Evolutionary conservation across 2,888 invertebrate genomes (phyloP).

Genomic region (Thecophora atra): DNA sequence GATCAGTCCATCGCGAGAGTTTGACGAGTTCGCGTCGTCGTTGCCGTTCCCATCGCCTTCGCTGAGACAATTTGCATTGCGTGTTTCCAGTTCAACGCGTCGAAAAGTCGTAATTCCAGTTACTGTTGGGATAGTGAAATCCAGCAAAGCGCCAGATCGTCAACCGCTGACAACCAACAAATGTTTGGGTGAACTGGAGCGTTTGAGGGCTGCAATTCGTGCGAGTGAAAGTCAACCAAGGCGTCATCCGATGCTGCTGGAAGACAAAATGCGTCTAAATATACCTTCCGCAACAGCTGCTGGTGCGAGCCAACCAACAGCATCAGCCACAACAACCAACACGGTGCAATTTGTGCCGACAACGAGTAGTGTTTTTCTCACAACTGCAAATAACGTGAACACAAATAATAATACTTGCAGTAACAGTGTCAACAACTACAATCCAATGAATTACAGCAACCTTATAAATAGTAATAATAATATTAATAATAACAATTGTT

Average conservation of each 20-base stretch:
- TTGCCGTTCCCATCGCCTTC: constrained; percentile 38
- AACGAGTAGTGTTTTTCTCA: constrained; percentile 58
- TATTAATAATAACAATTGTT: constrained; percentile 23
- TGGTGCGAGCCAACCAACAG: constrained; percentile 44
- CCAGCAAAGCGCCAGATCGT: background rate
- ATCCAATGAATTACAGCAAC: background rate
- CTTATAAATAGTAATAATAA: constrained; percentile 15
- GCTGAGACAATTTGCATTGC: constrained; percentile 23
- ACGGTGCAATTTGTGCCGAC: constrained; percentile 42
- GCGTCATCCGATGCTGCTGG: background rate
- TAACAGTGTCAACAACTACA: constrained; percentile 30
- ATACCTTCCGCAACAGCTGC: constrained; percentile 56
- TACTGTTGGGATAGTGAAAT: constrained; percentile 38
- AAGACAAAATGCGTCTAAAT: constrained; percentile 61
- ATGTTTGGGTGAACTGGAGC: constrained; percentile 62
- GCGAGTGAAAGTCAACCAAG: constrained; percentile 58
- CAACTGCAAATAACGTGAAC: constrained; percentile 46
- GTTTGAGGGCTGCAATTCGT: constrained; percentile 61
- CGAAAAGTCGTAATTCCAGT: constrained; percentile 43
- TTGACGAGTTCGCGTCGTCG: constrained; percentile 52
- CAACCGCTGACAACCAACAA: constrained; percentile 56
- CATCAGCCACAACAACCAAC: constrained; percentile 42
- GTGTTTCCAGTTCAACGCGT: constrained; percentile 14
- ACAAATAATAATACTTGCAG: constrained; percentile 31
- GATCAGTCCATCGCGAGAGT: constrained; percentile 61